These are phyloP conservation scores for Frieseomelitta varia DNA, from an alignment of 1,140 invertebrate species.

Conservation along the genomic window DNA sequence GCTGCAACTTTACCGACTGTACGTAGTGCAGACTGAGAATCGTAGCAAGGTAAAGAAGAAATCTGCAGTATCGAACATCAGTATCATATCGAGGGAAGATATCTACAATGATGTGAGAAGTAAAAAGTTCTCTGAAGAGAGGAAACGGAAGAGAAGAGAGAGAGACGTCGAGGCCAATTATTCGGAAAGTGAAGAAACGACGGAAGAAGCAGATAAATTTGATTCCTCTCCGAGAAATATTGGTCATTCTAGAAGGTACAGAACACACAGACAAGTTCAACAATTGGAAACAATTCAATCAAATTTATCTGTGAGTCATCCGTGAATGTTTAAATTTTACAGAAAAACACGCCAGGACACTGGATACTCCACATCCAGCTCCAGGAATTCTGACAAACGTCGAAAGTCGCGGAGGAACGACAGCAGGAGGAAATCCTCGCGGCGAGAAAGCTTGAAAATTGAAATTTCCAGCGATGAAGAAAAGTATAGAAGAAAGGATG, in stretches of 20 bases:
- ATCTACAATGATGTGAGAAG: constrained; percentile 67
- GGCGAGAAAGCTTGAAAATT: constrained; percentile 72
- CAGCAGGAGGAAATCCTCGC: constrained; percentile 51
- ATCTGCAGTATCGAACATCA: constrained; percentile 79
- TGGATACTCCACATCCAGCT: constrained; percentile 86
- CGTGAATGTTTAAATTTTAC: constrained; percentile 2
- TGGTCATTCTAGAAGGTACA: constrained; percentile 73
- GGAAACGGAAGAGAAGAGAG: constrained; percentile 45
- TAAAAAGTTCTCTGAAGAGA: constrained; percentile 54
- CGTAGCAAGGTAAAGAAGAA: constrained; percentile 78
- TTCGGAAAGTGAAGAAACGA: constrained; percentile 67
- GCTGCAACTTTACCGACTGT: constrained; percentile 91
- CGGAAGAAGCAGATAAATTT: constrained; percentile 69
- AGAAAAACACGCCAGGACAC: constrained; percentile 84
- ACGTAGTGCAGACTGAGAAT: constrained; percentile 87
- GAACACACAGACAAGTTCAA: background rate
- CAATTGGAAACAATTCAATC: background rate
- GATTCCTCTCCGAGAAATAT: constrained; percentile 65
- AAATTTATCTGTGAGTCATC: background rate
- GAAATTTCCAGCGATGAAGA: constrained; percentile 70
- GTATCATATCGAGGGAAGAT: constrained; percentile 83
- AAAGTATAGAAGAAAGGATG: constrained; percentile 49
- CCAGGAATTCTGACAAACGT: constrained; percentile 79
- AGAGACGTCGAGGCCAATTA: constrained; percentile 70
- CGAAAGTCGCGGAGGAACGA: constrained; percentile 65